Evolutionary conservation across 2,888 invertebrate species (phyloP).

Genomic region (Drosophila mercatorum): DNA sequence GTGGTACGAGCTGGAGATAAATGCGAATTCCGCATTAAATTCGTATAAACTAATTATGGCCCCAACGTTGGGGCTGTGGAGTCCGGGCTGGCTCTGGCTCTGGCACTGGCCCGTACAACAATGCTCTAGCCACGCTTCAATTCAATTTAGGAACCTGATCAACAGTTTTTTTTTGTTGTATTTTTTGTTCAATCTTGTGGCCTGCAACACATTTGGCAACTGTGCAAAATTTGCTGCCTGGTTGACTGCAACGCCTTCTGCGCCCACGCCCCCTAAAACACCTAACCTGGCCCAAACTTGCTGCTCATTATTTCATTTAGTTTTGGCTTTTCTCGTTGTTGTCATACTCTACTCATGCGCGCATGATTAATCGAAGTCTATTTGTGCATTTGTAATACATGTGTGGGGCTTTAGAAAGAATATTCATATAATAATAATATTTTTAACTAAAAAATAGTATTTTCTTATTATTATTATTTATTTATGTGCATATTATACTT

Average conservation of each 20-base stretch:
- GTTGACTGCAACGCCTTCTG: slow-evolving; percentile 43
- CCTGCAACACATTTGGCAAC: slow-evolving; percentile 40
- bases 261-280: slow-evolving; percentile 68
- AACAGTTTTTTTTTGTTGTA: slow-evolving; percentile 17
- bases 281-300: slow-evolving; percentile 31
- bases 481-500: too few relatives aligned
- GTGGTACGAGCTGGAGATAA: slow-evolving; percentile 33
- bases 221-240: slow-evolving; percentile 18
- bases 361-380: not conserved
- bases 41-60: slow-evolving; percentile 73
- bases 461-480: too few relatives aligned
- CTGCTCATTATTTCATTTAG: slow-evolving; percentile 39
- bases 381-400: not conserved
- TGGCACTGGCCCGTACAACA: slow-evolving; percentile 54
- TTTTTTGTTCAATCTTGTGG: not conserved
- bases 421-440: not conserved
- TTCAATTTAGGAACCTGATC: slow-evolving; percentile 59
- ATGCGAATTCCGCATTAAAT: slow-evolving; percentile 69
- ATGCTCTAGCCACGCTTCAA: slow-evolving; percentile 71
- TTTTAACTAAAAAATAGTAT: too few relatives aligned
- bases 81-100: not conserved
- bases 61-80: slow-evolving; percentile 1
- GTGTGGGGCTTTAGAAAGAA: not conserved
- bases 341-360: slow-evolving; percentile 40
- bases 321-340: slow-evolving; percentile 3